Conservation (phyloP, 2,113 vertebrate genomes). For the Poicephalus meyeri region DNA sequence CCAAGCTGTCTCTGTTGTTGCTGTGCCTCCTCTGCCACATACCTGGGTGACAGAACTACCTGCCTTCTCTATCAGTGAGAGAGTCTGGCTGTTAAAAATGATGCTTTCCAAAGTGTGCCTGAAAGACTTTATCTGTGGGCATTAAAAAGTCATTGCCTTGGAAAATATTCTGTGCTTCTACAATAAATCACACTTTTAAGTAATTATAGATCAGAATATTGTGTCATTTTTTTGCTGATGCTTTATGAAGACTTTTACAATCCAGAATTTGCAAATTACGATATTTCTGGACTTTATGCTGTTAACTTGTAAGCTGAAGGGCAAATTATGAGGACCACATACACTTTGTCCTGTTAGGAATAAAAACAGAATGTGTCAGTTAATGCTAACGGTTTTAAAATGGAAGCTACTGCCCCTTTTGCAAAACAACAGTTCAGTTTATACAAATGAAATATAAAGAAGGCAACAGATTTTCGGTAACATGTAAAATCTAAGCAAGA, state of each 20-base stretch:
- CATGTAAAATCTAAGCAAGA: background rate
- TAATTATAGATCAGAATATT: background rate
- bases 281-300: background rate
- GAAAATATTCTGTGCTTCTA: background rate
- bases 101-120: background rate
- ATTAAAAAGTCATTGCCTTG: background rate
- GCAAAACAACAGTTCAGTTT: background rate
- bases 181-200: background rate
- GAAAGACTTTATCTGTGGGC: background rate
- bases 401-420: background rate
- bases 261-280: background rate
- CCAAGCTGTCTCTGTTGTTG: background rate
- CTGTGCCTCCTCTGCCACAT: background rate
- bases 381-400: background rate
- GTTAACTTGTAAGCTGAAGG: background rate
- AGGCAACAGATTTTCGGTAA: background rate
- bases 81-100: background rate
- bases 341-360: background rate
- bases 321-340: background rate
- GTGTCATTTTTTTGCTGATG: background rate
- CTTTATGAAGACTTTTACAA: background rate
- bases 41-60: fast-evolving
- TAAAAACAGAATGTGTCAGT: background rate
- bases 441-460: background rate
- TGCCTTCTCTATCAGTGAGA: background rate